Evolutionary conservation across 2,113 vertebrate species (phyloP).

Genomic region (Labeo rohita): DNA sequence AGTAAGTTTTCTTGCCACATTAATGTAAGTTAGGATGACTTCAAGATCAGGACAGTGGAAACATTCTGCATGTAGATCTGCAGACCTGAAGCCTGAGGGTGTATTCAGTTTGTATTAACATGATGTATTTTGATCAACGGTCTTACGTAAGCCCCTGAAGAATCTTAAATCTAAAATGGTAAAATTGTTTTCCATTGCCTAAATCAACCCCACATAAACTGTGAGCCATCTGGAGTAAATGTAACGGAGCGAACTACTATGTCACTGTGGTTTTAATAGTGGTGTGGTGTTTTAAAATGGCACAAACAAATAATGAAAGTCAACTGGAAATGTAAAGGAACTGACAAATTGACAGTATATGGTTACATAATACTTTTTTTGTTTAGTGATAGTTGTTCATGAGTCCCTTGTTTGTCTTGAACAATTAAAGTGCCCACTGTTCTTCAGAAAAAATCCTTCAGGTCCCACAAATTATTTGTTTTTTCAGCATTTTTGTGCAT

Average conservation of each 20-base stretch:
- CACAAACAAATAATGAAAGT: neutral
- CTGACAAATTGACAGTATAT: neutral
- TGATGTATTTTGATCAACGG: slow-evolving; percentile 59
- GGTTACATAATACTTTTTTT: neutral
- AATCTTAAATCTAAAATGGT: slow-evolving; percentile 52
- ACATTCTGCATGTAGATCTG: slow-evolving; percentile 4
- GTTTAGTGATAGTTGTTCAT: no score
- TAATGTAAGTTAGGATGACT: slow-evolving; percentile 34
- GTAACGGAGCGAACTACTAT: slow-evolving; percentile 43
- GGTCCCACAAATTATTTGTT: no score
- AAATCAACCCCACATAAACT: slow-evolving; percentile 40
- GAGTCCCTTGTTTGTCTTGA: no score
- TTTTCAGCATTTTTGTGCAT: no score
- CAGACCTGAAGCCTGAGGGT: slow-evolving; percentile 22
- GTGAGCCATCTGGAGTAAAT: slow-evolving; percentile 63
- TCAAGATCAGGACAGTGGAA: neutral
- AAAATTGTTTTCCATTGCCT: slow-evolving; percentile 60
- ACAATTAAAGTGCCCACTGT: no score
- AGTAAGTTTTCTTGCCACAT: slow-evolving; percentile 58
- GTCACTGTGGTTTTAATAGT: slow-evolving; percentile 29
- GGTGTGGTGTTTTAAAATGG: slow-evolving; percentile 28
- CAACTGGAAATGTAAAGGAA: neutral
- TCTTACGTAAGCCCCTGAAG: slow-evolving; percentile 59
- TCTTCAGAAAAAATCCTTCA: no score
- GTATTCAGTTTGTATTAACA: slow-evolving; percentile 43